Percentiles rank a stretch among this genome's conserved stretches.
phyloP scores from a whole-genome alignment of 92 coral and sea anemone species.

The Palythoa caribaeorum region DNA sequence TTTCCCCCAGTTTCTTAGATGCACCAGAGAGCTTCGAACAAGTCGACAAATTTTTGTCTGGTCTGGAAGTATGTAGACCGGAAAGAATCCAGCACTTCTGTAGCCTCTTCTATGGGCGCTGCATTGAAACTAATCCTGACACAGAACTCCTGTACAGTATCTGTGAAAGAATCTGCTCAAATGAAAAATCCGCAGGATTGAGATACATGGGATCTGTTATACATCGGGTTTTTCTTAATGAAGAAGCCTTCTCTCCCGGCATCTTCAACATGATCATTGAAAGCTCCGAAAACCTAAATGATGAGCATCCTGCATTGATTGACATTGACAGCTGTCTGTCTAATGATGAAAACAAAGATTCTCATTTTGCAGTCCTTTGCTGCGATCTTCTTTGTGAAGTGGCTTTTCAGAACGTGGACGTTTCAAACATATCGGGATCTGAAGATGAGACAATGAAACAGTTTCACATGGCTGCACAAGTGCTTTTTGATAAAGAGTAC shows the following conservation, averaged over 20 bases:
- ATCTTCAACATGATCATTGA: conserved; percentile 70
- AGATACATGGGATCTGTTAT: conserved; percentile 80
- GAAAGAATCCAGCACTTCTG: conserved; percentile 73
- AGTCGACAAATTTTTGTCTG: conserved; percentile 53
- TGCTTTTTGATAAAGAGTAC: conserved; percentile 53
- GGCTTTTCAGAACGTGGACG: conserved; percentile 72
- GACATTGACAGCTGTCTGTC: conserved; percentile 70
- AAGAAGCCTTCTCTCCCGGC: conserved; percentile 71
- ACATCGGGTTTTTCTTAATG: conserved; percentile 76
- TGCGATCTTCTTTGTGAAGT: conserved; percentile 91
- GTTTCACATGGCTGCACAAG: conserved; percentile 69
- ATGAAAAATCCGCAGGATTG: conserved; percentile 63
- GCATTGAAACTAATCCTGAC: conserved; percentile 92
- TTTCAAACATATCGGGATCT: conserved; percentile 66
- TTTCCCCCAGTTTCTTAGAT: conserved; percentile 73
- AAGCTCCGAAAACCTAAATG: conserved; percentile 50
- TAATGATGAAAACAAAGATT: conserved; percentile 65
- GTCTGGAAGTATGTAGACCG: conserved; percentile 52
- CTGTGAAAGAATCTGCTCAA: conserved; percentile 69
- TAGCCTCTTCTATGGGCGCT: conserved; percentile 82
- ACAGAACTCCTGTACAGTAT: conserved; percentile 74
- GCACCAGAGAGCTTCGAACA: conserved; percentile 67
- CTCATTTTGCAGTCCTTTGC: conserved; percentile 84
- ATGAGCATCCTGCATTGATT: conserved; percentile 78
- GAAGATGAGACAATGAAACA: conserved; percentile 64